Conservation (phyloP, 2,797 vertebrate species). For the Thamnophis elegans region DNA sequence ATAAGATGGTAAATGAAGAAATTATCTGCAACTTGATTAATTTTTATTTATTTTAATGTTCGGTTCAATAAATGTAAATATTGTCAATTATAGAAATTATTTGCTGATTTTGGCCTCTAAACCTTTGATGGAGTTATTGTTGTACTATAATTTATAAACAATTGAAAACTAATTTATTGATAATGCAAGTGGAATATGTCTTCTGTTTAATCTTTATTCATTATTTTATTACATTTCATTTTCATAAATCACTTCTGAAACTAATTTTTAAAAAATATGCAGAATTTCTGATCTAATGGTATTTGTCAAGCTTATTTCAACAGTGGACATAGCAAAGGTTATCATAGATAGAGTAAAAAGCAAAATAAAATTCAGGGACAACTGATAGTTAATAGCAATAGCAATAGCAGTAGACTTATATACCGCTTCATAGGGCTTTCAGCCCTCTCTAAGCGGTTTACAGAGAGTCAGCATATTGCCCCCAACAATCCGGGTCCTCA, state of each 20-base stretch:
- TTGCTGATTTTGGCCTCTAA: conserved; percentile 38
- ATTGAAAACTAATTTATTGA: conserved; percentile 46
- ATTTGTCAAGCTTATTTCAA: neutral
- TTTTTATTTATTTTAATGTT: conserved; percentile 1
- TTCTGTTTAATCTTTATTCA: conserved; percentile 44
- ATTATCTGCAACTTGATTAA: conserved; percentile 25
- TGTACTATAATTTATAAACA: conserved; percentile 27
- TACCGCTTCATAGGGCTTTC: no score
- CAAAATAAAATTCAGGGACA: neutral
- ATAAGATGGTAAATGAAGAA: neutral
- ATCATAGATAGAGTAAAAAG: neutral
- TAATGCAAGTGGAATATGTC: conserved; percentile 53
- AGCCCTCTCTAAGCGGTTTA: no score
- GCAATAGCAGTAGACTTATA: no score
- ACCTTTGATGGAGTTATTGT: conserved; percentile 26
- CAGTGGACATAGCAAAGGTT: neutral
- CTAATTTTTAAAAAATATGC: neutral
- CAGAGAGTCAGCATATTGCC: no score
- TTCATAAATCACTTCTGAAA: conserved; percentile 37
- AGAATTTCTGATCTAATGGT: neutral
- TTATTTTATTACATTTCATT: conserved; percentile 40
- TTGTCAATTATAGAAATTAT: conserved; percentile 14
- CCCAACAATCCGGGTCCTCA: no score
- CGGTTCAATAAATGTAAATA: neutral
- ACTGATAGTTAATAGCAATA: no score